A percentile compares a stretch with the other conserved stretches of the same genome.
Conservation (phyloP, 2,113 vertebrate species). For the Phycodurus eques region DNA sequence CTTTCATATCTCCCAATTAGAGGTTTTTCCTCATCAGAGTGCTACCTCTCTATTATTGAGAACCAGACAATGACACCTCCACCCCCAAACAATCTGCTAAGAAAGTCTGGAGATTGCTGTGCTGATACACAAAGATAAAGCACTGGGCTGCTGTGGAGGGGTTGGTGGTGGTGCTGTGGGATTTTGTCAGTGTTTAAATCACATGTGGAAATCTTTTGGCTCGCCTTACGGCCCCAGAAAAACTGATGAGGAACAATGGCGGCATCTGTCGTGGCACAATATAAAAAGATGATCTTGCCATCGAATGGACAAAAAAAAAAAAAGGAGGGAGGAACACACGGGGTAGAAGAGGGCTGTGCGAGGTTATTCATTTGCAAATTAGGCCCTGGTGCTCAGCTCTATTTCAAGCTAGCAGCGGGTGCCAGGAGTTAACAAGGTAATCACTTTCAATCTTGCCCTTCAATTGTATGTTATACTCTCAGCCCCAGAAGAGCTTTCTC, state of each 20-base stretch:
- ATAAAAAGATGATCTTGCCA: conserved; percentile 99
- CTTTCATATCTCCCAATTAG: conserved; percentile 74
- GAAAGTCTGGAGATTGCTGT: conserved; percentile 81
- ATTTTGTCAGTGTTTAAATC: conserved; percentile 67
- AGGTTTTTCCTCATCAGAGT: conserved; percentile 81
- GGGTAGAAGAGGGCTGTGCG: conserved; percentile 50
- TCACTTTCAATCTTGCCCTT: conserved; percentile 98
- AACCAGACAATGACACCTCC: conserved; percentile 72
- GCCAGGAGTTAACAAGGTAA: conserved; percentile 99
- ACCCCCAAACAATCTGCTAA: conserved; percentile 68
- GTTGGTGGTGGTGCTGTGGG: conserved; percentile 8
- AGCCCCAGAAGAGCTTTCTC: conserved; percentile 90
- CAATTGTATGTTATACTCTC: conserved; percentile 92
- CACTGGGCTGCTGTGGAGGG: conserved; percentile 51
- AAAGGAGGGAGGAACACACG: conserved; percentile 38
- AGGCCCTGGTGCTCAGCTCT: conserved; percentile 90
- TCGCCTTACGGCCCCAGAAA: conserved; percentile 80
- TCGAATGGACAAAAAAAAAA: conserved; percentile 78
- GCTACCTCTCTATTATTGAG: conserved; percentile 74
- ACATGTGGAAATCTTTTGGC: conserved; percentile 87
- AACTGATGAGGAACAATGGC: conserved; percentile 89
- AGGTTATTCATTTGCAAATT: conserved; percentile 99
- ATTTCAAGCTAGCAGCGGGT: conserved; percentile 94
- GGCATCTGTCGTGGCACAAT: conserved; percentile 98
- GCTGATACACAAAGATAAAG: conserved; percentile 86